Evolutionary conservation across 2,888 invertebrate species (phyloP), one percentile per base, ranked within the genome.

Genomic region (Rhyacophila evoluta): DNA sequence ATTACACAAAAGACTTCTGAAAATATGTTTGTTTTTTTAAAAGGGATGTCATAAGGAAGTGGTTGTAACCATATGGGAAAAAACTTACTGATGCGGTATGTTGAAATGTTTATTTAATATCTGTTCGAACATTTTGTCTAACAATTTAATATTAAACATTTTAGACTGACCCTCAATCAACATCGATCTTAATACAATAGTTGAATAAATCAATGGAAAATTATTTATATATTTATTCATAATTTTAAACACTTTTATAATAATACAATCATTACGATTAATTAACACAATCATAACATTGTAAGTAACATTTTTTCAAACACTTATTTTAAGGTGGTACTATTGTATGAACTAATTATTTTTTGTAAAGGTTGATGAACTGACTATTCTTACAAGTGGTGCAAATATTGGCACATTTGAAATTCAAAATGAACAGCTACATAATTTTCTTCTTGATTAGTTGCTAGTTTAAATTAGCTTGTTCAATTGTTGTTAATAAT

Each of bases 101-200:
- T 71, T 71, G 71, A 71, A 71, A 71, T 15, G 11, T 71, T 71
- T 71, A 71, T 71, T 71, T 29, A 12, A 71, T 36, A 71, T 36
- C 36, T 71, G 29, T 71, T 71, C 12, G 33, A 69, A 69, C 29
- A 69, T 69, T 69, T 67, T 25, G 27, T 67, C 67, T 28, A 68
- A 68, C 68, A 68, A 8, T 68, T 29, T 28, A 68, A 28, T 68
- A 68, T 41, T 41, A 41, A 41, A 41, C 41, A 41, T 41, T 41
- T 55, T 55, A 25, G 15, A 55, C 55, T 55, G 55, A 12, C 55
- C 25, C 55, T 55, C 55, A 10, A 55, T 25, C 19, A 19, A 55
- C 55, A 55, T 55, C 55, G 19, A 55, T 55, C 12, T 19, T 55
- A 69, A 69, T 69, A 69, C 33, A 69, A 29, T 69, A 69, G 27